These are phyloP conservation scores for Sympetrum striolatum DNA, from an alignment of 2,888 invertebrate species.

Conservation along the genomic window DNA sequence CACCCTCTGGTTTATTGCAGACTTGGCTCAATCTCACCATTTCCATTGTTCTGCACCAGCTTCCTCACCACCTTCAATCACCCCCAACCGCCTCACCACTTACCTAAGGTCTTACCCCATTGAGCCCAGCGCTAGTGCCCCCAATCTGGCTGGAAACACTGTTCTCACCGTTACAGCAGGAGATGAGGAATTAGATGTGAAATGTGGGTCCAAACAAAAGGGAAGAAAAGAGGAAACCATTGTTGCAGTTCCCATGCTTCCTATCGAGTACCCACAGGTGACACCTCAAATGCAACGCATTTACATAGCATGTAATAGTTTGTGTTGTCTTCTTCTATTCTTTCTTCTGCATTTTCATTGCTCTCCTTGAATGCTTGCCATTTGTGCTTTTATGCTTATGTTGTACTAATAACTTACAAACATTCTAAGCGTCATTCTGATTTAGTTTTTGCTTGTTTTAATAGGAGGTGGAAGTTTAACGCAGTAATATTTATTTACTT, in stretches of 20 bases:
- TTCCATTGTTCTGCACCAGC: constrained; percentile 11
- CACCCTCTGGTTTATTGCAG: constrained; percentile 28
- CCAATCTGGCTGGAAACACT: constrained; percentile 39
- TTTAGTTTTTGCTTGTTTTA: neutral
- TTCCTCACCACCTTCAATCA: constrained; percentile 19
- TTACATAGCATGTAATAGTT: neutral
- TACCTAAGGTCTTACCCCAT: neutral
- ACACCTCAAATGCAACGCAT: neutral
- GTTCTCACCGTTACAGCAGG: constrained; percentile 2
- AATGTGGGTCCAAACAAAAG: constrained; percentile 28
- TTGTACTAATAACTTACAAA: neutral
- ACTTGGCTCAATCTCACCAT: constrained; percentile 31
- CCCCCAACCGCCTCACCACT: neutral
- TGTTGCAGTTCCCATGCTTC: constrained; percentile 40
- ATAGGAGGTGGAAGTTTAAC: too few relatives aligned
- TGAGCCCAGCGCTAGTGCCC: constrained; percentile 41
- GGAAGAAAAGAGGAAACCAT: constrained; percentile 24
- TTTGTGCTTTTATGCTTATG: neutral
- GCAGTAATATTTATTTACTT: too few relatives aligned
- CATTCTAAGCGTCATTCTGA: too few relatives aligned
- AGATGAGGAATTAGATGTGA: constrained; percentile 18
- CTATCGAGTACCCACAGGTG: constrained; percentile 34
- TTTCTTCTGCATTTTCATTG: neutral
- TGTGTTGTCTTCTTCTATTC: neutral
- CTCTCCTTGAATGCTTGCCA: neutral